Evolutionary conservation across 2,888 invertebrate species (phyloP).

Genomic region (Seira ritae): DNA sequence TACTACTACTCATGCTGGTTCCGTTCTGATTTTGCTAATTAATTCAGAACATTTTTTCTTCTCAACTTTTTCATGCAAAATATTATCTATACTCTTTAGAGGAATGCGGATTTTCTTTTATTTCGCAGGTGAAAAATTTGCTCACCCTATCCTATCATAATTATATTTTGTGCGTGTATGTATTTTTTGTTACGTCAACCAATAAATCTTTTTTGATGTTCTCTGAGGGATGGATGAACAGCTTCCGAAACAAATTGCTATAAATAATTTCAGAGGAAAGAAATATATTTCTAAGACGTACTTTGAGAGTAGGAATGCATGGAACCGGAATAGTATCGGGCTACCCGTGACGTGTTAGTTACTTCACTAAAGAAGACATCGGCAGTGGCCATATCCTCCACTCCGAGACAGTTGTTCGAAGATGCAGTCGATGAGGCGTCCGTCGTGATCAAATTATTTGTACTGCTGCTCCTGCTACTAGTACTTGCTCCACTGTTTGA

Average conservation of each 20-base stretch:
- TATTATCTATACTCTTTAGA: too few species aligned
- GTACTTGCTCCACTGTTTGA: background rate
- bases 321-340: conserved; percentile 70
- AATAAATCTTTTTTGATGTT: background rate
- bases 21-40: too few species aligned
- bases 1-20: too few species aligned
- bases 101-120: too few species aligned
- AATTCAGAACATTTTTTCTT: too few species aligned
- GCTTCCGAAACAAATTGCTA: background rate
- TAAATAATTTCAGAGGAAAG: background rate
- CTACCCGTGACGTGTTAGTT: conserved; percentile 69
- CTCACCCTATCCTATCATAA: too few species aligned
- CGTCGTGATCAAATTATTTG: conserved; percentile 29
- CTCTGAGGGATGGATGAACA: background rate
- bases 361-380: conserved; percentile 73
- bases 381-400: conserved; percentile 71
- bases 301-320: conserved; percentile 74
- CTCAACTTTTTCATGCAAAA: too few species aligned
- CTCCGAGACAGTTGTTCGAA: conserved; percentile 53
- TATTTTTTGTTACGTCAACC: too few species aligned
- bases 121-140: too few species aligned
- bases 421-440: conserved; percentile 35
- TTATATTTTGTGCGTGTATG: too few species aligned
- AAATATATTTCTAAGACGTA: conserved; percentile 46
- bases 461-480: conserved; percentile 21